phyloP scores from a whole-genome alignment of 2,888 invertebrate genomes.

The Lasioglossum figueresi region DNA sequence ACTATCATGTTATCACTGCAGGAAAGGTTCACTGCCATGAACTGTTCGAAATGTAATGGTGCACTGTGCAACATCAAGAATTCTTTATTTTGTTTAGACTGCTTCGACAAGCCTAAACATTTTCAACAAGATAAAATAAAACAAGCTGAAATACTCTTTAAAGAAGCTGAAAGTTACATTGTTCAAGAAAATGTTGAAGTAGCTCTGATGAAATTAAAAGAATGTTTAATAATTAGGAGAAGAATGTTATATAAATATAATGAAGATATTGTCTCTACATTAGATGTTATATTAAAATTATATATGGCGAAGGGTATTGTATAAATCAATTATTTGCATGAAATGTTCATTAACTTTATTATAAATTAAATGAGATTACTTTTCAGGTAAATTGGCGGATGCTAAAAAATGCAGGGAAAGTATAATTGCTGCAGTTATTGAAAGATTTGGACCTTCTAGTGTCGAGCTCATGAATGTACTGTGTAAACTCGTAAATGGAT shows the following conservation, averaged over 20 bases:
- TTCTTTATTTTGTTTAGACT: conserved; percentile 77
- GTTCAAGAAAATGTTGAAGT: conserved; percentile 75
- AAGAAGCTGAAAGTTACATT: conserved; percentile 66
- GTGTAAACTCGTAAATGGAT: too few relatives aligned
- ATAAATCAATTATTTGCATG: conserved; percentile 6
- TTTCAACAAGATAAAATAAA: conserved; percentile 75
- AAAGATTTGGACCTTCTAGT: conserved; percentile 87
- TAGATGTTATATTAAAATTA: conserved; percentile 85
- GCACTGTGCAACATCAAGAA: conserved; percentile 68
- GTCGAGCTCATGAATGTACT: conserved; percentile 88
- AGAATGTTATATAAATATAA: conserved; percentile 85
- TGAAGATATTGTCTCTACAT: conserved; percentile 83
- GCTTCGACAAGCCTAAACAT: conserved; percentile 71
- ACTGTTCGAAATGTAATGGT: conserved; percentile 83
- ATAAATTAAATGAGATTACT: not conserved
- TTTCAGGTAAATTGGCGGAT: conserved; percentile 82
- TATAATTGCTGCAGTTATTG: conserved; percentile 86
- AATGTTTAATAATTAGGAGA: conserved; percentile 84
- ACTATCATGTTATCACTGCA: conserved; percentile 51
- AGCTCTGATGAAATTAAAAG: conserved; percentile 83
- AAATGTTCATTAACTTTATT: not conserved
- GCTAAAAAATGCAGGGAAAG: conserved; percentile 84
- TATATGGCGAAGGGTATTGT: conserved; percentile 85
- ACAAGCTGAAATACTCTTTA: conserved; percentile 77
- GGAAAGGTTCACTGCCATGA: conserved; percentile 83